Evolutionary conservation across 2,797 vertebrate species (phyloP).

Genomic region (Smutsia gigantea): DNA sequence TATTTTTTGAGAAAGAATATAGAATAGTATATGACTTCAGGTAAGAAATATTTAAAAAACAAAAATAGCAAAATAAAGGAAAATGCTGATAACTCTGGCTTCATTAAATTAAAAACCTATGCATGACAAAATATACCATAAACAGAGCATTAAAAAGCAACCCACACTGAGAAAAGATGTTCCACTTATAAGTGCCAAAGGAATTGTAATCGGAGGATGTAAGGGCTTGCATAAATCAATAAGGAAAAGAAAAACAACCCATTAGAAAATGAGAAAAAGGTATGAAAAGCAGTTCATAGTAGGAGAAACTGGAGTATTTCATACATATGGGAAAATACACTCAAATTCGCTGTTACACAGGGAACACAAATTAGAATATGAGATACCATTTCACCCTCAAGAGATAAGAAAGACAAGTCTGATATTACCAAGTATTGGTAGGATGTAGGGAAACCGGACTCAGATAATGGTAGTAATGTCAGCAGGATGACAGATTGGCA

Average conservation of each 20-base stretch:
- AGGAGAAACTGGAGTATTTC: neutral
- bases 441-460: neutral
- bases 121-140: neutral
- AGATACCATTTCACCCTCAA: neutral
- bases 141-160: neutral
- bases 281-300: neutral
- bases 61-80: neutral
- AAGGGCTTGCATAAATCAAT: neutral
- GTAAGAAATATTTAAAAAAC: neutral
- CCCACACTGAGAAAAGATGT: neutral
- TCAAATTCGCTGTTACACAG: neutral
- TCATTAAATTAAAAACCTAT: slow-evolving; percentile 20
- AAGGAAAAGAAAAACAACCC: neutral
- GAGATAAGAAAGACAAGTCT: neutral
- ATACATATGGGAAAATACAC: neutral
- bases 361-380: neutral
- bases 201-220: neutral
- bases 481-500: neutral
- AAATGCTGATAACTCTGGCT: neutral
- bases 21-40: neutral
- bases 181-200: neutral
- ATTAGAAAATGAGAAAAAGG: neutral
- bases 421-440: neutral
- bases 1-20: neutral
- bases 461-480: neutral